Evolutionary conservation across 2,797 vertebrate genomes (phyloP), one percentile per base, ranked within the genome.

Genomic region (Anniella stebbinsi): DNA sequence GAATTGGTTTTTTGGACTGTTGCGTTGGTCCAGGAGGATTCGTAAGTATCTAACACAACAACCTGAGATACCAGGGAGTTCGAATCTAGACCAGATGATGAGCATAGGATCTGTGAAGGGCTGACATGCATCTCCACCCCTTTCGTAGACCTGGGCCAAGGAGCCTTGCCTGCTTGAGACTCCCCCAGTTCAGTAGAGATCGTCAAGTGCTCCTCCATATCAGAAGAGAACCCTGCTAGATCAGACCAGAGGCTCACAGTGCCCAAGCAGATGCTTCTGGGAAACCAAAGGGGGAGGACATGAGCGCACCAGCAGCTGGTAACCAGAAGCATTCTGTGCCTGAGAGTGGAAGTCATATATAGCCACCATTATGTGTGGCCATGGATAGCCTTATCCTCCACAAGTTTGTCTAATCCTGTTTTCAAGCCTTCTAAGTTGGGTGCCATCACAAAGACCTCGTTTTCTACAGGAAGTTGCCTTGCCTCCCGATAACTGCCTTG

Each of bases 61-160:
- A n/a, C n/a, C n/a, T n/a, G n/a, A n/a, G n/a, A n/a, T n/a, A n/a
- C n/a, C n/a, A n/a, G n/a, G n/a, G n/a, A n/a, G n/a, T n/a, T n/a
- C n/a, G n/a, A n/a, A n/a, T n/a, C n/a, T n/a, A n/a, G n/a, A n/a
- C n/a, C n/a, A n/a, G n/a, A n/a, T n/a, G n/a, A n/a, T n/a, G 48
- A 82, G 38, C 28, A 1, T 57, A 18, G 25, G 23, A 23, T 70
- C 2, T 63, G 38, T 13, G 21, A 17, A 15, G 30, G 30, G 23
- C 11, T 23, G 80, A 75, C 15, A 10, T 28, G 21, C 4, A 0
- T 67, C 38, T 84, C 4, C 38, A 4, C 1, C 0, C 69, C 0
- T 0, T 0, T 25, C 8, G 9, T 28, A 63, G 45, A 36, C 30
- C 51, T 88, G n/a, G 36, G 63, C 23, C 23, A 28, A 28, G 41